Evolutionary conservation across 2,888 invertebrate genomes (phyloP), one percentile per base, ranked within the genome.

Genomic region (Nasonovia ribisnigri): DNA sequence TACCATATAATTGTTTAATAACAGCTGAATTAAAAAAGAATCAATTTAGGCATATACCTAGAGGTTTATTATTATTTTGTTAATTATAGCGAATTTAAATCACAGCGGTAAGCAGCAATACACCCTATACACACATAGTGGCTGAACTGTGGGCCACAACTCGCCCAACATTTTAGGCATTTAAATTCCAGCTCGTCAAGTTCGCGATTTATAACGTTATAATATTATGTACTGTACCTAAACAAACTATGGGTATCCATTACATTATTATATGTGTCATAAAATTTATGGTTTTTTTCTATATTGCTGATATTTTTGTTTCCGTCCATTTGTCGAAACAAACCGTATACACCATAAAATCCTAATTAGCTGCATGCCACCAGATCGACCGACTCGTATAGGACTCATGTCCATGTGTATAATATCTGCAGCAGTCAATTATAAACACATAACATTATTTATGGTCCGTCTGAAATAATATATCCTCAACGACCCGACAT

Each of bases 371-470:
- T 77, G 77, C 77, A 36, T 36, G 77, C 77, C 36, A 36, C 36
- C 77, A 77, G 77, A 77, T 77, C 77, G 36, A 77, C 77, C 16
- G 1, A 77, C 77, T 36, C 20, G 36, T 26, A 57, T 26, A 36
- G n/a, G n/a, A 36, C 77, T 77, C 77, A 77, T 36, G 77, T 77
- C 36, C 77, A 77, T 36, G 77, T 77, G 77, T 36, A 77, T 77
- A 77, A 77, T 77, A 77, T 77, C 20, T 77, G 77, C 77, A 36
- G 77, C 77, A 77, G 77, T 77, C 77, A 77, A 77, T 77, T 77
- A 77, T 77, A 77, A 77, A 77, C 77, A 36, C 77, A 77, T 77
- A 77, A 77, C 36, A 36, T 77, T 77, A 77, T 77, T 77, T 77
- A 77, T 77, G 77, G 36, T 20, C 77, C 77, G 77, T 77, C 77